Percentiles rank a stretch among this genome's conserved stretches.
These are phyloP conservation scores for Antechinus stuartii DNA, from an alignment of 2,113 vertebrate species.

Conservation along the genomic window DNA sequence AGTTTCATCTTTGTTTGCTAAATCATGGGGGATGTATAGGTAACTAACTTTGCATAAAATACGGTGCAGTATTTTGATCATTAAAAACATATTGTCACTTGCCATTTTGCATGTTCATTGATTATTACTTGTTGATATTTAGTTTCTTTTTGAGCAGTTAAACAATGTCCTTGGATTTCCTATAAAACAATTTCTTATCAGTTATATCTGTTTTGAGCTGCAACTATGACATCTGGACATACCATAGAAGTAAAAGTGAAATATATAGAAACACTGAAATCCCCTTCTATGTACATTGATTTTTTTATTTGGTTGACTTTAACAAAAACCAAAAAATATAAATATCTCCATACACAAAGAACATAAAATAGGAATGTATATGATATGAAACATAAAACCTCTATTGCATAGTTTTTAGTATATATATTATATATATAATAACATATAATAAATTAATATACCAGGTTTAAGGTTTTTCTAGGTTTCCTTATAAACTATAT, in stretches of 20 bases:
- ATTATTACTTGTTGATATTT: not conserved
- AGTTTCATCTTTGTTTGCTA: not conserved
- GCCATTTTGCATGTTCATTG: not conserved
- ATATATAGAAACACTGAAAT: not conserved
- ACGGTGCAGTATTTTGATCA: not conserved
- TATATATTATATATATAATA: too few relatives aligned
- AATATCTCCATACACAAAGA: not conserved
- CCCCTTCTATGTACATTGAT: too few relatives aligned
- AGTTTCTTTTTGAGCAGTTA: not conserved
- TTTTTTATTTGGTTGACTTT: not conserved
- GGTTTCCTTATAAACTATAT: too few relatives aligned
- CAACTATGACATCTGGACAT: not conserved
- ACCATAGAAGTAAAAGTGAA: not conserved
- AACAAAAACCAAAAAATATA: not conserved
- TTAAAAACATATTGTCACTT: too few relatives aligned
- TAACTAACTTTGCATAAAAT: not conserved
- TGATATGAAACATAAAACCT: not conserved
- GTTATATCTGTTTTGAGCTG: not conserved
- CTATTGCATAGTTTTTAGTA: not conserved
- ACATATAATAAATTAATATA: not conserved
- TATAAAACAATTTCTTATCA: not conserved
- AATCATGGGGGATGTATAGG: not conserved
- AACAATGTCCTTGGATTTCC: not conserved
- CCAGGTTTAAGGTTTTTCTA: not conserved
- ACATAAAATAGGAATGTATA: not conserved